Base-by-base conservation (phyloP, 2,888 invertebrate species). In the Xestia xanthographa region DNA sequence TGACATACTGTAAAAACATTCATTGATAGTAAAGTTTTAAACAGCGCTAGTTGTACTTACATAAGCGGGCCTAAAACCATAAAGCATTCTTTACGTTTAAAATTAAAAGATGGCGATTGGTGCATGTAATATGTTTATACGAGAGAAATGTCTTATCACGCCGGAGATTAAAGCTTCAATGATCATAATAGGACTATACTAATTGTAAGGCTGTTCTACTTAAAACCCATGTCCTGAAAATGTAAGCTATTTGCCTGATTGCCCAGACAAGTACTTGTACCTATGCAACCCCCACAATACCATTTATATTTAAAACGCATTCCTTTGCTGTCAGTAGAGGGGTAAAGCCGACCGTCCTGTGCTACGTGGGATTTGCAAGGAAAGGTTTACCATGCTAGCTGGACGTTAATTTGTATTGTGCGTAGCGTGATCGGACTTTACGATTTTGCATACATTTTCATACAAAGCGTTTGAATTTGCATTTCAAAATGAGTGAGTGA, bases 241-340 rank as follows among this genome's bases (percentile, higher is more conserved):
- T 26, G 17, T 5, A 9, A 45, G n/a, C 69, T 29, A 62, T 53
- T 38, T 53, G 68, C 50, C 43, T 41, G 53, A 77, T 63, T 77
- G 45, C 45, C 41, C 63, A 53, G 38, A 38, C 62, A 53, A 29
- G 17, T 29, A 45, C 29, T 22, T 43, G 53, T 38, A n/a, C n/a
- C n/a, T n/a, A 45, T 65, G 53, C 70, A 70, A 38, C 56, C 53
- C 70, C 3, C 53, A 34, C 26, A 70, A 56, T 41, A 9, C 2
- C 41, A 77, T 77, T 48, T 62, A 77, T 63, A 77, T 77, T 77
- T 77, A 14, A 77, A 77, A 77, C 53, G 77, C 63, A 77, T 77
- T 77, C 62, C 62, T 69, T 1, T 17, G 22, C 29, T 62, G 77
- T 38, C 75, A 14, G 22, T 43, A 53, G 48, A 17, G 8, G 50